Evolutionary conservation across 1,140 invertebrate genomes (phyloP).

Genomic region (Maniola jurtina): DNA sequence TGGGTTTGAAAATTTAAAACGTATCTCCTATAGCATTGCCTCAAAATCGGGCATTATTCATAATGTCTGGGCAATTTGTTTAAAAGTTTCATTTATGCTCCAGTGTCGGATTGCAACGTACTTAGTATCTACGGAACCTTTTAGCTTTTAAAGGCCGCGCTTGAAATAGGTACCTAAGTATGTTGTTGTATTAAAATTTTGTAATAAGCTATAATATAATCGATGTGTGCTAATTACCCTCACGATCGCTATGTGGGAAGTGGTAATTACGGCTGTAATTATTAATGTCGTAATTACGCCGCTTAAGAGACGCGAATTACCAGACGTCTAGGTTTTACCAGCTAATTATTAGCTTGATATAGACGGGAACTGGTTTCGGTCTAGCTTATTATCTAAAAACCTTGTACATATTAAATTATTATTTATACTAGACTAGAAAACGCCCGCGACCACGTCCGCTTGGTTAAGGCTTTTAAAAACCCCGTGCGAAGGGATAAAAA

Average conservation of each 20-base stretch:
- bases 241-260: slow-evolving; percentile 25
- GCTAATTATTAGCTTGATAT: slow-evolving; percentile 15
- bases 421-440: background rate
- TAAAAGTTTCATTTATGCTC: too few species aligned
- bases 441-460: too few species aligned
- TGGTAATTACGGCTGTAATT: slow-evolving; percentile 24
- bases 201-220: slow-evolving; percentile 17
- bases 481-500: too few species aligned
- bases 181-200: slow-evolving; percentile 15
- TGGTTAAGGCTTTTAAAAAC: too few species aligned
- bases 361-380: background rate
- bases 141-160: background rate
- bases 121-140: slow-evolving; percentile 15
- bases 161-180: slow-evolving; percentile 10
- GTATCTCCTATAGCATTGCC: too few species aligned
- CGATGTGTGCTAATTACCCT: slow-evolving; percentile 22
- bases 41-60: too few species aligned
- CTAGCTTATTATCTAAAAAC: background rate
- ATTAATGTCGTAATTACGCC: slow-evolving; percentile 24
- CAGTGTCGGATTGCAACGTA: too few species aligned
- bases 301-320: slow-evolving; percentile 26
- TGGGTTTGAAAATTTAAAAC: too few species aligned
- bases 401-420: background rate
- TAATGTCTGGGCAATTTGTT: too few species aligned
- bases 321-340: slow-evolving; percentile 18